phyloP scores from a whole-genome alignment of 2,797 vertebrate species.

The Pseudopleuronectes americanus region DNA sequence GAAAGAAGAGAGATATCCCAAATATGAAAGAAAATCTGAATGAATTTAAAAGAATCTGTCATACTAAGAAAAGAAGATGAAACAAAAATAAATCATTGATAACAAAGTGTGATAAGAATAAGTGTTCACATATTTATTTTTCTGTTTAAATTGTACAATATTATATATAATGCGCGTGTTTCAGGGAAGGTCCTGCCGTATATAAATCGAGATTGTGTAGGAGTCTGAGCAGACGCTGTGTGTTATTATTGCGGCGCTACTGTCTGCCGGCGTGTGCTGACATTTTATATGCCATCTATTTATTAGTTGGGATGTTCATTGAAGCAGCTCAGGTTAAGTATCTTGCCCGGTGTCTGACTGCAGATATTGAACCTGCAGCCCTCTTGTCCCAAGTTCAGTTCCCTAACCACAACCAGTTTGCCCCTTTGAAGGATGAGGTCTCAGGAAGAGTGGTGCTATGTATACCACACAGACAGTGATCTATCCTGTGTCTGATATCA shows the following conservation, averaged over 20 bases:
- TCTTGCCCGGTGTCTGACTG: constrained; percentile 82
- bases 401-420: constrained; percentile 86
- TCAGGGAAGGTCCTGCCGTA: constrained; percentile 5
- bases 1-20: constrained; percentile 1
- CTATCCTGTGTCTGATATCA: constrained; percentile 82
- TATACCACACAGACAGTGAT: constrained; percentile 81
- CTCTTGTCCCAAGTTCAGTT: constrained; percentile 85
- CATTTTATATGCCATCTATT: constrained; percentile 84
- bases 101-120: constrained; percentile 4
- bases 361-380: constrained; percentile 84
- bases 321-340: constrained; percentile 85
- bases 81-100: neutral
- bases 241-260: constrained; percentile 59
- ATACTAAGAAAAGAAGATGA: neutral
- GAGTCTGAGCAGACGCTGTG: constrained; percentile 16
- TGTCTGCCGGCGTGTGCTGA: constrained; percentile 66
- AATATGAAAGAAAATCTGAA: constrained; percentile 10
- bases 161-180: constrained; percentile 1
- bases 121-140: neutral
- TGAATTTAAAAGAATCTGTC: neutral
- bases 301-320: constrained; percentile 84
- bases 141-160: neutral
- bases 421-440: constrained; percentile 83
- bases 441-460: constrained; percentile 77
- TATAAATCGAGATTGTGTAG: constrained; percentile 21